These are phyloP conservation scores for Platycheirus albimanus DNA, from an alignment of 2,888 invertebrate genomes.

Conservation along the genomic window DNA sequence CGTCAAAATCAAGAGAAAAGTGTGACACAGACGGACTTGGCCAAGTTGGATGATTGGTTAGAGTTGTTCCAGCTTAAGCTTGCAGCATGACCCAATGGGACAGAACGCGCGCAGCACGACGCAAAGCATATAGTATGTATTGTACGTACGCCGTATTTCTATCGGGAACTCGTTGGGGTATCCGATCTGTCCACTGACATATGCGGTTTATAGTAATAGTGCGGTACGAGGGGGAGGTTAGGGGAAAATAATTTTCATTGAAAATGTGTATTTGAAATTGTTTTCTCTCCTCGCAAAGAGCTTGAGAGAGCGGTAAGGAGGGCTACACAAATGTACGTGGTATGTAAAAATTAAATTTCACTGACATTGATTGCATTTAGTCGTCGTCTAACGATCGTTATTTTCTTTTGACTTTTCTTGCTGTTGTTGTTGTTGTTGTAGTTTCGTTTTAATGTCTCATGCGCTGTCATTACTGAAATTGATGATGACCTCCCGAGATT, in stretches of 20 bases:
- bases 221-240: constrained; percentile 23
- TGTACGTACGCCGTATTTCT: constrained; percentile 1
- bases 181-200: too few species aligned
- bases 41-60: constrained; percentile 40
- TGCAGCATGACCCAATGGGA: constrained; percentile 24
- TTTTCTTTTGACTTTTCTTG: constrained; percentile 27
- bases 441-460: constrained; percentile 1
- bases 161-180: background rate
- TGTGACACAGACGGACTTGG: constrained; percentile 63
- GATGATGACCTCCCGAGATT: constrained; percentile 18
- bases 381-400: constrained; percentile 40
- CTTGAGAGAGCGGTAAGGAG: background rate
- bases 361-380: constrained; percentile 72
- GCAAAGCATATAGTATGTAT: constrained; percentile 3
- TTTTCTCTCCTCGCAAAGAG: constrained; percentile 53
- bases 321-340: too few species aligned
- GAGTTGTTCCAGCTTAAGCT: constrained; percentile 6
- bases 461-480: constrained; percentile 22
- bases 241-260: constrained; percentile 47
- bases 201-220: too few species aligned
- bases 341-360: constrained; percentile 73
- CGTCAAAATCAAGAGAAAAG: constrained; percentile 57
- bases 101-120: too few species aligned
- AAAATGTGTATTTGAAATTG: constrained; percentile 48
- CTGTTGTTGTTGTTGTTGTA: background rate